Conservation (phyloP, 2,113 vertebrate genomes). For the Equus quagga region DNA sequence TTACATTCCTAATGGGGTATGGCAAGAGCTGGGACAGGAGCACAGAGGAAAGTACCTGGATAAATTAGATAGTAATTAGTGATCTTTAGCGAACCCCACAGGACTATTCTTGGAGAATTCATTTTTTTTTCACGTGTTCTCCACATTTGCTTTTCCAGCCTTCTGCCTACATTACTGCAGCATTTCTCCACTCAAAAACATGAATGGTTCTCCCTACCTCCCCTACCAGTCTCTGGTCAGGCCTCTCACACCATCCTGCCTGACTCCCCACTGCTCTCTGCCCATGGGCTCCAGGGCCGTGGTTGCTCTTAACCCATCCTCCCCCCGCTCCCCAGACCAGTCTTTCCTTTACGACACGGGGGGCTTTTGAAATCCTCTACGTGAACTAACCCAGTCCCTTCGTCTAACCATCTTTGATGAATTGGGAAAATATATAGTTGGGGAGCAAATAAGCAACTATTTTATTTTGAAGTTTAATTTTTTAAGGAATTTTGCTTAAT, state of each 20-base stretch:
- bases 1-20: neutral
- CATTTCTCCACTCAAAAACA: neutral
- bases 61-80: neutral
- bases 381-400: neutral
- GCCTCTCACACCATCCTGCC: rapidly evolving
- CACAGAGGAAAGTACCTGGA: too few species aligned
- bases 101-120: neutral
- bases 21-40: neutral
- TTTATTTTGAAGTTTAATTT: neutral
- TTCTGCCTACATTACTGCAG: neutral
- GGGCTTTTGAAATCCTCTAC: neutral
- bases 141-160: neutral
- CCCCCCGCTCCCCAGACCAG: too few species aligned
- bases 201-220: neutral
- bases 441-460: neutral
- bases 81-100: neutral
- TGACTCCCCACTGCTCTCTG: neutral
- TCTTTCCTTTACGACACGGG: neutral
- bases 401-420: neutral
- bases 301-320: neutral
- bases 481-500: neutral
- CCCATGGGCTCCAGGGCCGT: rapidly evolving
- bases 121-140: neutral
- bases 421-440: neutral
- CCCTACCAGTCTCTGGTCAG: neutral